These are phyloP conservation scores for Garra rufa DNA, from an alignment of 2,113 vertebrate genomes.

Conservation along the genomic window DNA sequence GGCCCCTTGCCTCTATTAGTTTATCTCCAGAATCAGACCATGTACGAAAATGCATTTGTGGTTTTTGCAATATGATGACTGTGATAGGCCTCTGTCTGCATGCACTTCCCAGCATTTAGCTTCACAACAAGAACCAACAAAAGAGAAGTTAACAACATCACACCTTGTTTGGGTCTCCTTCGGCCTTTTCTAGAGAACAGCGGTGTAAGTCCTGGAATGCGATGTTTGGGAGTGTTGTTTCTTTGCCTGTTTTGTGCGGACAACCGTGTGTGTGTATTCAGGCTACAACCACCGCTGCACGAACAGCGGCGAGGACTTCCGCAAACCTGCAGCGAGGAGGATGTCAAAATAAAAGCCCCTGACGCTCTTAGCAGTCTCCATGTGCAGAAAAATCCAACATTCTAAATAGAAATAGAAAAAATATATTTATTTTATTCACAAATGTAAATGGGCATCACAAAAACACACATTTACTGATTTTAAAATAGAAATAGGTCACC, in stretches of 20 bases:
- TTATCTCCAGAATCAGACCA: not conserved
- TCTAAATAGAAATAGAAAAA: no score
- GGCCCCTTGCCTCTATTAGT: no score
- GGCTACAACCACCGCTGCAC: not conserved
- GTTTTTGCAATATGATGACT: not conserved
- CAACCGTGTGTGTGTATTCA: not conserved
- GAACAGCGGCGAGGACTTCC: slow-evolving; percentile 7
- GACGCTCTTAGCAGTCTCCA: not conserved
- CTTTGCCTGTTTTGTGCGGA: not conserved
- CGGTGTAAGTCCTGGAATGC: not conserved
- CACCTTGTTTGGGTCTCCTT: slow-evolving; percentile 8
- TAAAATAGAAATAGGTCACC: not conserved
- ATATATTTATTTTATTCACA: not conserved
- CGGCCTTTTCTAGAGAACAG: not conserved
- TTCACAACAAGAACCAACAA: not conserved
- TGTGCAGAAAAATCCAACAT: not conserved
- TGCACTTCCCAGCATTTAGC: not conserved
- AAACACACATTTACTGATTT: not conserved
- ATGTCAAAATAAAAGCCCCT: slow-evolving; percentile 32
- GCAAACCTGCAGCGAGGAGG: not conserved
- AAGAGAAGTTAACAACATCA: not conserved
- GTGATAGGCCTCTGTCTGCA: not conserved
- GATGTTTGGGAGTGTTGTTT: not conserved
- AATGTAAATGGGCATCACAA: not conserved
- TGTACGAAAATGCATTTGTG: not conserved